These are phyloP conservation scores for Cataglyphis albicans DNA, from an alignment of 2,888 invertebrate genomes.

Conservation along the genomic window DNA sequence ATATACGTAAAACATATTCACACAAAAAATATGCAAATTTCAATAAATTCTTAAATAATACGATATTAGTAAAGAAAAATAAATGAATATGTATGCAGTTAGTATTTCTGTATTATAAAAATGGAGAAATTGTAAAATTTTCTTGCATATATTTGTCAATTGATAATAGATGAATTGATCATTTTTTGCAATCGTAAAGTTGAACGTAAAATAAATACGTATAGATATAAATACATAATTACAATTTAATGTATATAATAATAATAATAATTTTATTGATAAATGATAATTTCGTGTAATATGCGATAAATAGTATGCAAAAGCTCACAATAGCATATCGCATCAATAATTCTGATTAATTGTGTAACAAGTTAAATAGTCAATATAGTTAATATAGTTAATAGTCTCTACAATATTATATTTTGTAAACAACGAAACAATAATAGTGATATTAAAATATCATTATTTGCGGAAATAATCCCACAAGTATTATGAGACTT, in stretches of 20 bases:
- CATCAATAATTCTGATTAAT: slow-evolving; percentile 42
- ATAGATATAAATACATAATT: not conserved
- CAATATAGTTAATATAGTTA: no score
- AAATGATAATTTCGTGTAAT: slow-evolving; percentile 2
- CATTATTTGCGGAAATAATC: slow-evolving; percentile 34
- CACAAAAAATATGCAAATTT: slow-evolving; percentile 3
- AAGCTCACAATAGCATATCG: not conserved
- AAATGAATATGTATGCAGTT: not conserved
- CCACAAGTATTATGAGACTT: slow-evolving; percentile 45
- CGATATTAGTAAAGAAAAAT: slow-evolving; percentile 8
- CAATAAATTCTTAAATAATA: not conserved
- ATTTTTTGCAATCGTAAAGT: not conserved
- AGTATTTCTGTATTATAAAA: not conserved
- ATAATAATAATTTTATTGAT: slow-evolving; percentile 3
- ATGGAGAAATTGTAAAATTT: not conserved
- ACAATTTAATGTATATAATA: not conserved
- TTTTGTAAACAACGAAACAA: slow-evolving; percentile 19
- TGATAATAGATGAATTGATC: not conserved
- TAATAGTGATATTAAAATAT: slow-evolving; percentile 36
- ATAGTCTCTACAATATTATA: slow-evolving; percentile 27
- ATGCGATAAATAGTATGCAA: not conserved
- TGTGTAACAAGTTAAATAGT: slow-evolving; percentile 37
- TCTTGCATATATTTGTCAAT: not conserved
- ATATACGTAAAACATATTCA: not conserved
- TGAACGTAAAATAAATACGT: not conserved